Evolutionary conservation across 37 sponge, comb jelly and placozoan genomes (phyloP).

Genomic region (Oopsacas minuta): DNA sequence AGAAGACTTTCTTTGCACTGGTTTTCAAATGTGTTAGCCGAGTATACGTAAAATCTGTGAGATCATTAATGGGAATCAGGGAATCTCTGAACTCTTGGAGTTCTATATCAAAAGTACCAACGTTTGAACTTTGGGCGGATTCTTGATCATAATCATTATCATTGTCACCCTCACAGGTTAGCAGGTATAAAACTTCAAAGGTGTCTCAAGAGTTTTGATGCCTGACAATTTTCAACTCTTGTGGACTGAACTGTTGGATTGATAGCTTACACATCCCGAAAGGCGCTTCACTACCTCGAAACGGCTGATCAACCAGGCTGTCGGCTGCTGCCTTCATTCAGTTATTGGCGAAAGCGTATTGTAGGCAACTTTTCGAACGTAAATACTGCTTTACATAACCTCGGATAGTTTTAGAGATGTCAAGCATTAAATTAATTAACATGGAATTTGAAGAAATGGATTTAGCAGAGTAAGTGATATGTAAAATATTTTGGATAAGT

Average conservation of each 20-base stretch:
- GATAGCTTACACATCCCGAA: neutral
- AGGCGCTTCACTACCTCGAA: neutral
- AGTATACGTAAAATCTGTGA: neutral
- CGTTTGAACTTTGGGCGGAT: neutral
- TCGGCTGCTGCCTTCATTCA: neutral
- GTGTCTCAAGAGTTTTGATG: neutral
- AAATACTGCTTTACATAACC: constrained; percentile 10
- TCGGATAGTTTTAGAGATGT: neutral
- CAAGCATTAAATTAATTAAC: neutral
- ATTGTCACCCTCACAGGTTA: constrained; percentile 6
- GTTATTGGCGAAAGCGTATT: neutral
- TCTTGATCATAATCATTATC: neutral
- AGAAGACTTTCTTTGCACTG: constrained; percentile 15
- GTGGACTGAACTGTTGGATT: neutral
- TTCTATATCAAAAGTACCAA: neutral
- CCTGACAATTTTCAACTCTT: neutral
- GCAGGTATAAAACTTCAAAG: constrained; percentile 12
- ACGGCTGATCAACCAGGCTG: constrained; percentile 11
- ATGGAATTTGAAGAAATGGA: neutral
- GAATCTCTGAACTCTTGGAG: constrained; percentile 1
- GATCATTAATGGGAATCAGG: neutral
- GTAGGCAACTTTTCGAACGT: neutral
- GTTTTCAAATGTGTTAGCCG: neutral
- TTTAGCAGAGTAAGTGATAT: too few relatives aligned
- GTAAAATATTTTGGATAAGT: neutral